phyloP scores from a whole-genome alignment of 2,888 invertebrate genomes.

The Conops quadrifasciatus region DNA sequence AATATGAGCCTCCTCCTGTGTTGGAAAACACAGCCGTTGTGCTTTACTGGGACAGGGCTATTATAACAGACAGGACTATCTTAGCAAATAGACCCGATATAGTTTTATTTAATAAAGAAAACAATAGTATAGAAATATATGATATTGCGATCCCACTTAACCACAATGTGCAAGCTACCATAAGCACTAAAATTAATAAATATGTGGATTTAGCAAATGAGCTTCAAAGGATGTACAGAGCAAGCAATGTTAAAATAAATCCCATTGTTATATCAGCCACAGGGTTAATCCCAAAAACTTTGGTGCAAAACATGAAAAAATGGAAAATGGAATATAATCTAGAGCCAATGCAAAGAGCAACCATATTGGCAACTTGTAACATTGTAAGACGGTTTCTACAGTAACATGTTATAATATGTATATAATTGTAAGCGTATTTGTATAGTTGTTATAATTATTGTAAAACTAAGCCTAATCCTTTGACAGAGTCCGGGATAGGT shows the following conservation, averaged over 20 bases:
- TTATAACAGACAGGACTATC: not conserved
- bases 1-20: slow-evolving; percentile 2
- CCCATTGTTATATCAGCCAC: not conserved
- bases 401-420: no score
- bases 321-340: not conserved
- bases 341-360: not conserved
- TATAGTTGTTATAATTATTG: no score
- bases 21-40: not conserved
- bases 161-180: no score
- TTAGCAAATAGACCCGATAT: not conserved
- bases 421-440: no score
- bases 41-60: not conserved
- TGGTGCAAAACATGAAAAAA: not conserved
- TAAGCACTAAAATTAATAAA: not conserved
- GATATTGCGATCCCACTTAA: no score
- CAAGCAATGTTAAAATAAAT: not conserved
- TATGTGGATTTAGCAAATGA: not conserved
- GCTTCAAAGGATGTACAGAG: not conserved
- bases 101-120: not conserved
- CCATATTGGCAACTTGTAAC: not conserved
- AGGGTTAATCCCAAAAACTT: slow-evolving; percentile 1
- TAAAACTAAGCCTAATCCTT: no score
- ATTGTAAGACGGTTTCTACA: not conserved
- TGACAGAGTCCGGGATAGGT: no score
- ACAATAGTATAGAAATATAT: no score